Base-by-base conservation (phyloP, 1,140 invertebrate genomes). In the Neodiprion fabricii region DNA sequence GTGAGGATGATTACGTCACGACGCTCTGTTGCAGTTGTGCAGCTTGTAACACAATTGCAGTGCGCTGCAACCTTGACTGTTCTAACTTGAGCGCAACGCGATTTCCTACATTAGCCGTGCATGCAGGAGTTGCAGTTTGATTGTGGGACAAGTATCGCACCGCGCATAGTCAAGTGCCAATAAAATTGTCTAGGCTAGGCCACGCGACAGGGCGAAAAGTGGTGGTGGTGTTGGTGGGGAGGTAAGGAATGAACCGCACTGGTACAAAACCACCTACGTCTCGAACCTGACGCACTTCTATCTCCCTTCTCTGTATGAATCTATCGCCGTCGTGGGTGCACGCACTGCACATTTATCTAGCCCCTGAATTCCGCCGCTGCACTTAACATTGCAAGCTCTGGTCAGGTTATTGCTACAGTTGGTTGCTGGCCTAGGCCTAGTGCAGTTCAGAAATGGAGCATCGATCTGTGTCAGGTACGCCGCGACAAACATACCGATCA, bases 361-460 rank as follows among this genome's bases (percentile, higher is more conserved):
- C 72, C 75, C 74, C 78, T 79, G 76, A 74, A 80, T 79, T 75
- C 75, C 74, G 53, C 65, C 28, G 67, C 69, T 17, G 9, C 10
- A 71, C 71, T 77, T 78, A 80, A 80, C 79, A 83, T 79, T 74
- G 82, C 79, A 81, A 82, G 80, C 77, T 74, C 73, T 40, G 28
- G 5, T 79, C 79, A 76, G 79, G 79, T 83, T 82, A 84, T 81
- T 79, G 77, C 78, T 75, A 79, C 81, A 84, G 81, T 84, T 79
- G 75, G 73, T 81, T 77, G 77, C 68, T 77, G 78, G 81, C 78
- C 77, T 76, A 83, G 81, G 79, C 73, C 75, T 79, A 79, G 80
- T 81, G 79, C 72, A 71, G 75, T 79, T 73, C 77, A 75, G 74
- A 78, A 79, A 82, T 84, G 80, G 79, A 80, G 77, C 78, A 68